Conservation (phyloP, 64 coral and sea anemone species). For the Pocillopora verrucosa region DNA sequence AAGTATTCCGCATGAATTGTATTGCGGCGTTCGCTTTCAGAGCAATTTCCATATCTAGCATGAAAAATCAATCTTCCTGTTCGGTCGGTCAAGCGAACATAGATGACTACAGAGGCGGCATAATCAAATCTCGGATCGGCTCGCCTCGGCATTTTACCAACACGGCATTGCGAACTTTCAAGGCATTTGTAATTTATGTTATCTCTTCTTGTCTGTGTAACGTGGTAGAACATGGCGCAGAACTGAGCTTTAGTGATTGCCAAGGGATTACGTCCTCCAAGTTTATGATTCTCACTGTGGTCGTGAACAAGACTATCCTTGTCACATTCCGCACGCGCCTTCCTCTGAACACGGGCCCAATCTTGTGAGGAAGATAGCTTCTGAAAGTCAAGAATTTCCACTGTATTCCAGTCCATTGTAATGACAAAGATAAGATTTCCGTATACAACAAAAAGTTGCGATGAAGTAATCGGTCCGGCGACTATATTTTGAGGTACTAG, state of each 20-base stretch:
- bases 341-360: not conserved
- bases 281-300: conserved; percentile 38
- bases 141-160: not conserved
- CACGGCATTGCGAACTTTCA: not conserved
- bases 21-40: not conserved
- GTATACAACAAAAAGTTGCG: conserved; percentile 19
- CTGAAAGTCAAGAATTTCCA: not conserved
- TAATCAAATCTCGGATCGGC: not conserved
- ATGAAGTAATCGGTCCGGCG: conserved; percentile 12
- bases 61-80: not conserved
- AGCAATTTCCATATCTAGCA: conserved; percentile 40
- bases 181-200: conserved; percentile 9
- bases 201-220: conserved; percentile 4
- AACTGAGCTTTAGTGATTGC: conserved; percentile 24
- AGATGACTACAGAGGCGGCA: conserved; percentile 9
- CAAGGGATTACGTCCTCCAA: conserved; percentile 14
- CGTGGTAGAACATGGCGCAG: conserved; percentile 45
- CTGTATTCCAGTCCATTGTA: conserved; percentile 22
- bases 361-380: not conserved
- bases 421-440: not conserved
- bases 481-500: not conserved
- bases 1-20: conserved; percentile 40
- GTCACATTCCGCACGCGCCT: not conserved
- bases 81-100: conserved; percentile 10
- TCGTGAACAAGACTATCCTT: conserved; percentile 18